A percentile compares a stretch with the other conserved stretches of the same genome.
phyloP scores from a whole-genome alignment of 2,113 vertebrate species.

The Addax nasomaculatus region DNA sequence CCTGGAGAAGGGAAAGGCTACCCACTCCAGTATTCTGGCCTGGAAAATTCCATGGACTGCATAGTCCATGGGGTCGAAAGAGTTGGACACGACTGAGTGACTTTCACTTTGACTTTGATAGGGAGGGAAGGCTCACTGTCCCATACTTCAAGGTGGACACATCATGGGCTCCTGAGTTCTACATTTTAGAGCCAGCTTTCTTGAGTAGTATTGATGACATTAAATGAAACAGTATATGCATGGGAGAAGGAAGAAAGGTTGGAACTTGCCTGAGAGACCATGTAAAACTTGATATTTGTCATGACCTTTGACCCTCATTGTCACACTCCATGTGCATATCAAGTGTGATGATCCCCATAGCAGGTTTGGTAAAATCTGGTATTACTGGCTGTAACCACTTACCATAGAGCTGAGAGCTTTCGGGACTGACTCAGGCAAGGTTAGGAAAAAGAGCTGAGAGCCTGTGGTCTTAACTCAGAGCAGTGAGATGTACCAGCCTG shows the following conservation, averaged over 20 bases:
- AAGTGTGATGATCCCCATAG: accelerated
- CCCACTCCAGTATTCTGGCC: not conserved
- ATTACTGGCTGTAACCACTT: too few species aligned
- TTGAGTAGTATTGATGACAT: not conserved
- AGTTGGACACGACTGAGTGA: not conserved
- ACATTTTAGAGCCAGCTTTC: not conserved
- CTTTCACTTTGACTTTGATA: not conserved
- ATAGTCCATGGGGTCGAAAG: not conserved
- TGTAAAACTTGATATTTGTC: accelerated
- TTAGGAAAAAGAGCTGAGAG: not conserved
- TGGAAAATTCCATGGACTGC: not conserved
- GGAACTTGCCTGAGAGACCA: not conserved
- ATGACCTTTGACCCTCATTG: accelerated
- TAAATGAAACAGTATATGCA: not conserved
- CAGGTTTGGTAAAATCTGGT: not conserved
- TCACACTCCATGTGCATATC: accelerated
- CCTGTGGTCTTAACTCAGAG: too few species aligned
- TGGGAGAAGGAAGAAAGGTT: not conserved
- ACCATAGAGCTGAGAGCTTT: accelerated
- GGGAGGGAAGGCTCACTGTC: not conserved
- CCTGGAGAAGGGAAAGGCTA: not conserved
- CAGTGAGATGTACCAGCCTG: not conserved
- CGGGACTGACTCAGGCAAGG: not conserved
- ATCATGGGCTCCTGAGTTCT: not conserved
- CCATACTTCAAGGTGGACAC: not conserved